Evolutionary conservation across 2,888 invertebrate species (phyloP).

Genomic region (Belgica antarctica): DNA sequence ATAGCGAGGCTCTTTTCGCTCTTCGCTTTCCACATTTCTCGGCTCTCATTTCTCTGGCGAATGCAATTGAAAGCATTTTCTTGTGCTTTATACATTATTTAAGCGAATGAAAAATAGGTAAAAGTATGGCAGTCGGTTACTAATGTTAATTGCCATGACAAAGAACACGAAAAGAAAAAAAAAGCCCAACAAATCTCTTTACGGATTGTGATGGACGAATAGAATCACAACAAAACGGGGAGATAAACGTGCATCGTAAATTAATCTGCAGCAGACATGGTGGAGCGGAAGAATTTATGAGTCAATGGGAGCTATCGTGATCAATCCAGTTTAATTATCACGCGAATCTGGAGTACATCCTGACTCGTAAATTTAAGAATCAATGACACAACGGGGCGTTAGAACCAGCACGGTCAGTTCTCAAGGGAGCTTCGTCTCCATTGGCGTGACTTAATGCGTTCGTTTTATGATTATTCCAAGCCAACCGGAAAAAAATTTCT

Average conservation of each 20-base stretch:
- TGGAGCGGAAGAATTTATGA: conserved; percentile 17
- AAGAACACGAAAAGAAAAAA: conserved; percentile 23
- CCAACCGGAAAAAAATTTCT: neutral
- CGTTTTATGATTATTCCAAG: neutral
- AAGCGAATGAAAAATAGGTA: conserved; percentile 8
- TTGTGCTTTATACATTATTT: conserved; percentile 33
- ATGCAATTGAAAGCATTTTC: conserved; percentile 28
- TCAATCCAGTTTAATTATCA: too few relatives aligned
- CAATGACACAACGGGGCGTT: too few relatives aligned
- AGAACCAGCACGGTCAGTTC: too few relatives aligned
- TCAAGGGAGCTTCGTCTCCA: too few relatives aligned
- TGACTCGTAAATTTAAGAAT: too few relatives aligned
- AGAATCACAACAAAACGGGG: conserved; percentile 7
- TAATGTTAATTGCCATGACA: conserved; percentile 42
- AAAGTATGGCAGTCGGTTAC: conserved; percentile 45
- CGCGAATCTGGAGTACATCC: too few relatives aligned
- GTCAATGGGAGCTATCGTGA: neutral
- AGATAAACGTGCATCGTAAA: conserved; percentile 29
- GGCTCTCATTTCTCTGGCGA: neutral
- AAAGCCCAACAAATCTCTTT: conserved; percentile 9
- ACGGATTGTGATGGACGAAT: conserved; percentile 3
- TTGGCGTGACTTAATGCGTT: neutral
- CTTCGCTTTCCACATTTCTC: neutral
- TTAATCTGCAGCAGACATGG: conserved; percentile 21
- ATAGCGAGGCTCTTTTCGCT: conserved; percentile 14